Percentiles rank a stretch among this genome's conserved stretches.
Evolutionary conservation across 2,888 invertebrate genomes (phyloP).

Genomic region (Dichetophora obliterata): DNA sequence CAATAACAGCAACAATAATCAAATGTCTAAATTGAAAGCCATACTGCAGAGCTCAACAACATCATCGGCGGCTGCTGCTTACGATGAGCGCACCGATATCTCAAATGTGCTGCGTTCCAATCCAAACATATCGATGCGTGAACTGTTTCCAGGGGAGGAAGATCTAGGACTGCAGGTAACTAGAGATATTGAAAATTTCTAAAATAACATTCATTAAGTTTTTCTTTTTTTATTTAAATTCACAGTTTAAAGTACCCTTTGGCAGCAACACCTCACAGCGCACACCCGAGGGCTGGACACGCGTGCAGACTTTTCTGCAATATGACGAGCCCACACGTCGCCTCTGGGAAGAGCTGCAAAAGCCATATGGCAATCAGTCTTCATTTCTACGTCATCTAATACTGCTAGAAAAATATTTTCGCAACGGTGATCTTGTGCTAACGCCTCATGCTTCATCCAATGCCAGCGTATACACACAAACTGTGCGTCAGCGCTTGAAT

Average conservation of each 20-base stretch:
- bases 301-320: slow-evolving; percentile 82
- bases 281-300: slow-evolving; percentile 88
- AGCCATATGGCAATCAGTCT: slow-evolving; percentile 89
- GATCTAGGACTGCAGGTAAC: slow-evolving; percentile 76
- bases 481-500: slow-evolving; percentile 82
- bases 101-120: slow-evolving; percentile 71
- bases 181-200: neutral
- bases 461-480: slow-evolving; percentile 83
- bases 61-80: slow-evolving; percentile 20
- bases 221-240: neutral
- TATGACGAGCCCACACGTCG: slow-evolving; percentile 86
- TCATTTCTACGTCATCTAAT: slow-evolving; percentile 87
- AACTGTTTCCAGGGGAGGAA: slow-evolving; percentile 86
- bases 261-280: slow-evolving; percentile 71
- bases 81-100: slow-evolving; percentile 57
- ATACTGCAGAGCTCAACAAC: slow-evolving; percentile 60
- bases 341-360: slow-evolving; percentile 85
- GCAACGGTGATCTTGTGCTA: slow-evolving; percentile 82
- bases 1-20: slow-evolving; percentile 49
- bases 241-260: slow-evolving; percentile 80
- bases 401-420: slow-evolving; percentile 85
- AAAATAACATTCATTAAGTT: neutral
- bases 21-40: slow-evolving; percentile 67
- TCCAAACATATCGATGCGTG: slow-evolving; percentile 85
- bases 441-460: slow-evolving; percentile 81